phyloP scores from a whole-genome alignment of 2,113 vertebrate genomes.

The Saccopteryx leptura region DNA sequence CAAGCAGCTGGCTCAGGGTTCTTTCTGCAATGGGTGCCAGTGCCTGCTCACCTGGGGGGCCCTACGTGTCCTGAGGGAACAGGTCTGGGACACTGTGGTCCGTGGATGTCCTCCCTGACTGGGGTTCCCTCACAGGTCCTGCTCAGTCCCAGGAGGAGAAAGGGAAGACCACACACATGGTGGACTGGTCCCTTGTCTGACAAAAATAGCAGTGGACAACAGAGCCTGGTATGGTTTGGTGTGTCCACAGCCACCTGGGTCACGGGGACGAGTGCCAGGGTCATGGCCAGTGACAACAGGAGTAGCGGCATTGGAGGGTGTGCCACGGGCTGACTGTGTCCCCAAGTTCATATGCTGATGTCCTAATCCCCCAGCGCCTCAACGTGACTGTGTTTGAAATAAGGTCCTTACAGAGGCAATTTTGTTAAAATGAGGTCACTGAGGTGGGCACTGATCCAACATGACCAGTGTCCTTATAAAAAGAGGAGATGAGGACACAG shows the following conservation, averaged over 20 bases:
- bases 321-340: background rate
- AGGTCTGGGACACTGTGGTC: rapidly evolving
- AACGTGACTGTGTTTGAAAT: too few species aligned
- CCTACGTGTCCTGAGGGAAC: rapidly evolving
- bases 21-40: background rate
- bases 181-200: background rate
- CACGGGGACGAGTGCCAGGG: rapidly evolving
- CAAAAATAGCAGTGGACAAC: background rate
- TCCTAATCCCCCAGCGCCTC: too few species aligned
- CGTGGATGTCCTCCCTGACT: rapidly evolving
- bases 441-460: rapidly evolving
- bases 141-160: too few species aligned
- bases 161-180: rapidly evolving
- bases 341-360: rapidly evolving
- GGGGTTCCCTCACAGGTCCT: rapidly evolving
- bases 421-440: background rate
- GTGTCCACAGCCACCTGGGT: rapidly evolving
- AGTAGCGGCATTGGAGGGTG: rapidly evolving
- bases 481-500: background rate
- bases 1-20: background rate
- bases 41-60: background rate
- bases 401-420: background rate
- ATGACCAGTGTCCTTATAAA: background rate
- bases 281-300: rapidly evolving
- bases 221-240: rapidly evolving